Evolutionary conservation across 2,113 vertebrate species (phyloP), one percentile per base, ranked within the genome.

Genomic region (Oncorhynchus clarkii): DNA sequence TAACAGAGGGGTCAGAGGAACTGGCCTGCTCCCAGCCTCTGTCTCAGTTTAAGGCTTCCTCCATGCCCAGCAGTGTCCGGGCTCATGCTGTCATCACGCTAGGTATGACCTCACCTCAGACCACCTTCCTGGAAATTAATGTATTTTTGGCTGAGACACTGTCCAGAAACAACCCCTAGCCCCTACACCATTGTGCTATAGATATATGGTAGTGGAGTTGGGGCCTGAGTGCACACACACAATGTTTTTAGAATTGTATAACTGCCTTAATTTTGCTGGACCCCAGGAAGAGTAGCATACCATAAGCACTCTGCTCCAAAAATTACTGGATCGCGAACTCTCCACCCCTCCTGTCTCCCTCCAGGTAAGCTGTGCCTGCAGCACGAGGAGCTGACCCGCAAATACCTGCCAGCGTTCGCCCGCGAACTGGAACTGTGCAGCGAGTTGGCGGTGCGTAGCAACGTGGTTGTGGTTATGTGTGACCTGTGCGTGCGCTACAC

Each of bases 401-500:
- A 91, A 29, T 95, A 95, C 85, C 87, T 99, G 24, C 93, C 97
- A 0, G 95, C 96, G 5, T 92, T 99, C 3, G 96, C 95, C 11
- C 91, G 95, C 8, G 97, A 98, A 82, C 91, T 99, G 20, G 95
- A 99, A 91, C 87, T 95, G 3, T 94, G 95, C 0, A 78, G 73
- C 0, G 95, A 96, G 0, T 80, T 95, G 4, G 93, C 94, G 0
- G 92, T 98, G 5, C 95, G 97, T 78, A 96, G 93, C 87, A 99
- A 99, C 0, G 92, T 95, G 0, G 81, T 96, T 75, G 92, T 99
- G 7, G 90, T 98, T 0, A 91, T 99, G 91, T 96, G 97, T 0
- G 98, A 99, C 18, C 92, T 99, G 1, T 98, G 96, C 0, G 83
- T 99, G 77, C 95, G 96, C 18, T 97, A 98, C 89, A 97, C 98